phyloP scores from a whole-genome alignment of 1,140 invertebrate genomes.

The Conus ventricosus region DNA sequence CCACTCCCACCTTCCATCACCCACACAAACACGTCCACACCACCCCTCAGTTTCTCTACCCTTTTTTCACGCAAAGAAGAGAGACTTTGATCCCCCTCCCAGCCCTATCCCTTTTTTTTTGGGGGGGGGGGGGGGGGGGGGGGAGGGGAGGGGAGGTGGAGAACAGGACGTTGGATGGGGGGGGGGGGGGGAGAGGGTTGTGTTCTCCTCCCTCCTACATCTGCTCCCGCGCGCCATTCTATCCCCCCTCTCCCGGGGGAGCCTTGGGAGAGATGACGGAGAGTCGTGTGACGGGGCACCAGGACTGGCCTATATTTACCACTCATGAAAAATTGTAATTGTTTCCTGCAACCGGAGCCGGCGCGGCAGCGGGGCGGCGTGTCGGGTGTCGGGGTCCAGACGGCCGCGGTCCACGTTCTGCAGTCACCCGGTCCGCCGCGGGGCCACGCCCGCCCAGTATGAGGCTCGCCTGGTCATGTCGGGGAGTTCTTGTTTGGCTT shows the following conservation, averaged over 20 bases:
- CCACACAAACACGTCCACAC: no score
- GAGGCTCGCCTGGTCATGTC: conserved; percentile 16
- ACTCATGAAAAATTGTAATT: conserved; percentile 40
- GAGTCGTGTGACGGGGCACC: background rate
- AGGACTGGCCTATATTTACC: conserved; percentile 33
- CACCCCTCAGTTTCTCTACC: no score
- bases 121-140: background rate
- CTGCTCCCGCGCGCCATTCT: no score
- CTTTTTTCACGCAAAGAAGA: no score
- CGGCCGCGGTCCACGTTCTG: conserved; percentile 4
- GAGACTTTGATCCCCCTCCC: no score
- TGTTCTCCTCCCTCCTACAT: no score
- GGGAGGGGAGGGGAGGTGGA: background rate
- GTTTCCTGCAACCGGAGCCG: conserved; percentile 30
- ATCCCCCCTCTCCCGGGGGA: no score
- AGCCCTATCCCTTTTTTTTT: background rate
- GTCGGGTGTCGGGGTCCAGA: conserved; percentile 25
- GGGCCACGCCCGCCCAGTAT: conserved; percentile 6
- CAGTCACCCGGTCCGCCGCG: conserved; percentile 13
- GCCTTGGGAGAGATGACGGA: background rate
- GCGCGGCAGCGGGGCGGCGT: background rate
- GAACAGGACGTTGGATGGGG: background rate
- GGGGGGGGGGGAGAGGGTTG: background rate
- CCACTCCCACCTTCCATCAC: background rate
- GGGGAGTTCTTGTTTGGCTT: no score